Evolutionary conservation across 2,888 invertebrate species (phyloP).

Genomic region (Gnatocerus cornutus): DNA sequence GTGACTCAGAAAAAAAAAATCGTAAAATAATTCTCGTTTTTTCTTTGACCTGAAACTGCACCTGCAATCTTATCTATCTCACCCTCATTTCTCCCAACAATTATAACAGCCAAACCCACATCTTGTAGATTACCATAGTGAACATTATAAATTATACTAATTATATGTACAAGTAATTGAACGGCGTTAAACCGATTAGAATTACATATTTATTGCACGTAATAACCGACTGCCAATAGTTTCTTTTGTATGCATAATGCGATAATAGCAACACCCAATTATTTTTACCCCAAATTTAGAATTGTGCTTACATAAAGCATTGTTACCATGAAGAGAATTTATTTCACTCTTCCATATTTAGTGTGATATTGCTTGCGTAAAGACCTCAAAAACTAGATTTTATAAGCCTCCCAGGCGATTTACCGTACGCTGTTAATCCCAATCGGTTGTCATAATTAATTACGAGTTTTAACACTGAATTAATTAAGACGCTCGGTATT

Average conservation of each 20-base stretch:
- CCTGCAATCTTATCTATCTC: not conserved
- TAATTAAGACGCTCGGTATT: not conserved
- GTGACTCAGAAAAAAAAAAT: no score
- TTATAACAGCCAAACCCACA: not conserved
- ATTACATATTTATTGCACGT: constrained; percentile 33
- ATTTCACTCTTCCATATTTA: not conserved
- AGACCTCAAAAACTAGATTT: not conserved
- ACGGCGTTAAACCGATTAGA: constrained; percentile 35
- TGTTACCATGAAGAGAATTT: not conserved
- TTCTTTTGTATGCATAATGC: constrained; percentile 38
- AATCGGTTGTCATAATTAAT: not conserved
- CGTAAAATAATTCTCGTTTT: no score
- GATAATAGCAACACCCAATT: constrained; percentile 14
- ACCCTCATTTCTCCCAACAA: not conserved
- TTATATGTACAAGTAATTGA: constrained; percentile 27
- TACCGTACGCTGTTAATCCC: not conserved
- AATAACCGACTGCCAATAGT: constrained; percentile 29
- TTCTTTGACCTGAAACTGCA: no score
- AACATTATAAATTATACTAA: constrained; percentile 12
- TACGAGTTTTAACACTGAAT: constrained; percentile 1
- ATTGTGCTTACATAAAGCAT: not conserved
- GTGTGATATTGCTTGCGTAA: not conserved
- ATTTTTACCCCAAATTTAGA: not conserved
- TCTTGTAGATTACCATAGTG: constrained; percentile 27
- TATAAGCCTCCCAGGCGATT: not conserved